Percentiles rank a stretch among this genome's conserved stretches.
Conservation (phyloP, 1,140 invertebrate genomes). For the Trichonephila clavipes region DNA sequence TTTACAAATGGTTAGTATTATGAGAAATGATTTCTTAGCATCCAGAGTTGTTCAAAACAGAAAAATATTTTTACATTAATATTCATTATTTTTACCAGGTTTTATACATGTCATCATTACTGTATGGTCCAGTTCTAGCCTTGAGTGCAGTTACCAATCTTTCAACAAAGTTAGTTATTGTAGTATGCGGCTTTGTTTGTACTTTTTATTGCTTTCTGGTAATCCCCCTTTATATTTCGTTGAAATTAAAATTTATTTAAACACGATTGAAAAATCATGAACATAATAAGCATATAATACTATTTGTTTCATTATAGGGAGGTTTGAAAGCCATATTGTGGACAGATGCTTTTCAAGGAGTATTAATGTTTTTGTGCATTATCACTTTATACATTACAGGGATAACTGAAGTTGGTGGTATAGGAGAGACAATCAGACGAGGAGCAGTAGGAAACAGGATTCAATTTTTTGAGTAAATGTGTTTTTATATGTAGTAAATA, state of each 20-base stretch:
- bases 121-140: constrained; percentile 94
- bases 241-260: not conserved
- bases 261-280: not conserved
- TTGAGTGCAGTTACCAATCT: constrained; percentile 92
- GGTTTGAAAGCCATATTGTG: constrained; percentile 78
- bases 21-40: no score
- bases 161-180: constrained; percentile 87
- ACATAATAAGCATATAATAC: not conserved
- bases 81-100: constrained; percentile 82
- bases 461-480: constrained; percentile 32
- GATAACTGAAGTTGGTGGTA: constrained; percentile 84
- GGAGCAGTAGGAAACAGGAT: not conserved
- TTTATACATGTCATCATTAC: constrained; percentile 94
- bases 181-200: constrained; percentile 90
- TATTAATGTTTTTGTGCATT: constrained; percentile 77
- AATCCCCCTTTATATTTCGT: constrained; percentile 80
- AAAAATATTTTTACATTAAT: no score
- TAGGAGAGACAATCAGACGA: constrained; percentile 78
- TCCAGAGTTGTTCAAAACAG: no score
- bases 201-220: constrained; percentile 88
- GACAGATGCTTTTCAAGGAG: constrained; percentile 78
- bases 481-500: no score
- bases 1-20: not conserved
- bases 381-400: constrained; percentile 86
- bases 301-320: constrained; percentile 69